Percentiles rank a stretch among this genome's conserved stretches.
These are phyloP conservation scores for Acromyrmex echinatior DNA, from an alignment of 1,140 invertebrate genomes.

Conservation along the genomic window DNA sequence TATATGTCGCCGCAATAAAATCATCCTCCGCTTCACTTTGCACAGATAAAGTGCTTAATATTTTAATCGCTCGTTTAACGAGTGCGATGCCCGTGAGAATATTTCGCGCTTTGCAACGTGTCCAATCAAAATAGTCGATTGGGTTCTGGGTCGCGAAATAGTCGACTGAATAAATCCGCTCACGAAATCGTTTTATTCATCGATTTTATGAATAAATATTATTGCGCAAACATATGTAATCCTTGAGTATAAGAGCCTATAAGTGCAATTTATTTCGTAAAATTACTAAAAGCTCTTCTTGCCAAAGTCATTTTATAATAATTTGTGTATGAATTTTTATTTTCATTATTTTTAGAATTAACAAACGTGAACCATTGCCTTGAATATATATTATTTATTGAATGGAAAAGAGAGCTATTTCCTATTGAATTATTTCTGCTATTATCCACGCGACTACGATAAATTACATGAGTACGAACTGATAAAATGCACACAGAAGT, in stretches of 20 bases:
- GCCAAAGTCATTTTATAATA: background rate
- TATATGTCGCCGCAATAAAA: constrained; percentile 58
- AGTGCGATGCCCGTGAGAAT: constrained; percentile 58
- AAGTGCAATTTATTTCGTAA: background rate
- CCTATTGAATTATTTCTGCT: background rate
- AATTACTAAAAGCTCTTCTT: background rate
- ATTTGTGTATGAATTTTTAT: background rate
- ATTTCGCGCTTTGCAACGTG: constrained; percentile 55
- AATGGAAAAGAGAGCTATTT: background rate
- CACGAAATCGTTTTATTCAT: constrained; percentile 22
- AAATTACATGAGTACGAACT: constrained; percentile 3
- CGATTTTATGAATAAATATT: constrained; percentile 19
- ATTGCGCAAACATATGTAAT: constrained; percentile 26
- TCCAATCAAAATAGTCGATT: constrained; percentile 62
- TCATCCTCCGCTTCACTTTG: constrained; percentile 56
- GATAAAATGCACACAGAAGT: constrained; percentile 14
- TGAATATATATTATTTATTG: background rate
- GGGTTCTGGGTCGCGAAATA: constrained; percentile 26
- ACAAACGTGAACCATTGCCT: background rate
- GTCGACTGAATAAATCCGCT: constrained; percentile 19
- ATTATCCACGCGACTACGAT: background rate
- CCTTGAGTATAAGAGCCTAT: background rate
- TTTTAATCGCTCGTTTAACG: constrained; percentile 64
- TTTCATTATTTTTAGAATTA: background rate
- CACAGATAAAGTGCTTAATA: constrained; percentile 61